phyloP scores from a whole-genome alignment of 1,140 invertebrate species.

The Apis mellifera region DNA sequence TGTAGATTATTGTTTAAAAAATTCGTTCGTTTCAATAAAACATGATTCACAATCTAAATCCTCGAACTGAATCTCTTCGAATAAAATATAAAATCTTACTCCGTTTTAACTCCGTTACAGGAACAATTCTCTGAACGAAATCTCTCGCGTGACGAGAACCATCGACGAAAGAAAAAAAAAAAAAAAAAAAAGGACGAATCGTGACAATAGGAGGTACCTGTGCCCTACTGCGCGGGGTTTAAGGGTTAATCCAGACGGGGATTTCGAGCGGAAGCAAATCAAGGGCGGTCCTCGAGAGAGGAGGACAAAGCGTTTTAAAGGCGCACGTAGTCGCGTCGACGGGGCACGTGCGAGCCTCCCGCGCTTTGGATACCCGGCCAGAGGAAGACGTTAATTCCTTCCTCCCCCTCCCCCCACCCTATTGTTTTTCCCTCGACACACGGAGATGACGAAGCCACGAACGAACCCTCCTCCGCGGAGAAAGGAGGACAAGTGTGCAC shows the following conservation, averaged over 20 bases:
- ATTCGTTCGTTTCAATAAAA: no score
- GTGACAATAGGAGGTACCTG: slow-evolving; percentile 5
- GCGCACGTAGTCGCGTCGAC: slow-evolving; percentile 30
- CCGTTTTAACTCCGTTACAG: no score
- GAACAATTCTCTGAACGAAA: no score
- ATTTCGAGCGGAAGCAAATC: slow-evolving; percentile 24
- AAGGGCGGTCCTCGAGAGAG: slow-evolving; percentile 1
- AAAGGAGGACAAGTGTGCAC: slow-evolving; percentile 20
- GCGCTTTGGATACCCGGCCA: neutral
- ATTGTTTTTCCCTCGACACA: slow-evolving; percentile 18
- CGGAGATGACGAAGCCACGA: slow-evolving; percentile 30
- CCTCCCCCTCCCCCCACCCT: no score
- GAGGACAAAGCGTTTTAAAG: slow-evolving; percentile 28
- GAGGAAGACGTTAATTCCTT: slow-evolving; percentile 28
- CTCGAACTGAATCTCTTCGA: no score
- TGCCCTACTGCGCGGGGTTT: no score
- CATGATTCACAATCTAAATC: no score
- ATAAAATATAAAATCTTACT: no score
- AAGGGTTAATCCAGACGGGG: slow-evolving; percentile 19
- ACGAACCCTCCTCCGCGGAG: slow-evolving; percentile 24
- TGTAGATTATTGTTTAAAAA: no score
- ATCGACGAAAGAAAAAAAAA: no score
- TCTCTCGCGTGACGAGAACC: neutral
- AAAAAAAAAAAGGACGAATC: neutral
- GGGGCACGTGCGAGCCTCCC: slow-evolving; percentile 18